A percentile compares a stretch with the other conserved stretches of the same genome.
Evolutionary conservation across 1,140 invertebrate species (phyloP).

Genomic region (Heliconius eleuchia): DNA sequence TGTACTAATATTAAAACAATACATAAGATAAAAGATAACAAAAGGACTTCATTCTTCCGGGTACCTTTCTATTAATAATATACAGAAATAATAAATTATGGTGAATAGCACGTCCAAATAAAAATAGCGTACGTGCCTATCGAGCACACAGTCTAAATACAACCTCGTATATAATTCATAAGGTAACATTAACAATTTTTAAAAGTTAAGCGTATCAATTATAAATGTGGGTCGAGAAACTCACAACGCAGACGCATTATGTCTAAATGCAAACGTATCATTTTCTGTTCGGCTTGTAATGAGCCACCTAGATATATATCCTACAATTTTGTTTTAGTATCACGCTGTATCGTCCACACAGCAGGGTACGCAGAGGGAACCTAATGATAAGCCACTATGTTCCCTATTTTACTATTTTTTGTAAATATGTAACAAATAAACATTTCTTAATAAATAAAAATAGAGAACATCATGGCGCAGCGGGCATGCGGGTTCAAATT

Average conservation of each 20-base stretch:
- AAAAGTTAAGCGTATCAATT: conserved; percentile 44
- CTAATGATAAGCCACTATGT: no score
- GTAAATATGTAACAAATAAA: no score
- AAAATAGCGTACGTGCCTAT: conserved; percentile 27
- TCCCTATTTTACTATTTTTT: no score
- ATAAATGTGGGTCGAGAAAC: conserved; percentile 49
- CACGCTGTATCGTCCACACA: no score
- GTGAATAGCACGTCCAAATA: conserved; percentile 14
- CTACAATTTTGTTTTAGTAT: background rate
- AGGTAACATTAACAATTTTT: conserved; percentile 41
- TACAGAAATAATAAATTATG: background rate
- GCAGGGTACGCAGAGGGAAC: no score
- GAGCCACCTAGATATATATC: background rate
- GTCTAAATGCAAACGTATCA: conserved; percentile 2
- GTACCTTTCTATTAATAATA: background rate
- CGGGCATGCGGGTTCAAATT: no score
- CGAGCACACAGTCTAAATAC: conserved; percentile 30
- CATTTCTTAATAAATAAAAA: no score
- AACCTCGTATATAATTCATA: conserved; percentile 40
- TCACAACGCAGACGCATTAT: conserved; percentile 33
- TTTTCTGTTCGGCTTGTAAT: background rate
- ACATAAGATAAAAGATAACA: background rate
- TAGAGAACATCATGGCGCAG: no score
- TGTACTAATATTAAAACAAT: background rate
- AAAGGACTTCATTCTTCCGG: background rate